Conservation (phyloP, 2,113 vertebrate genomes). For the Cinclus mexicanus region DNA sequence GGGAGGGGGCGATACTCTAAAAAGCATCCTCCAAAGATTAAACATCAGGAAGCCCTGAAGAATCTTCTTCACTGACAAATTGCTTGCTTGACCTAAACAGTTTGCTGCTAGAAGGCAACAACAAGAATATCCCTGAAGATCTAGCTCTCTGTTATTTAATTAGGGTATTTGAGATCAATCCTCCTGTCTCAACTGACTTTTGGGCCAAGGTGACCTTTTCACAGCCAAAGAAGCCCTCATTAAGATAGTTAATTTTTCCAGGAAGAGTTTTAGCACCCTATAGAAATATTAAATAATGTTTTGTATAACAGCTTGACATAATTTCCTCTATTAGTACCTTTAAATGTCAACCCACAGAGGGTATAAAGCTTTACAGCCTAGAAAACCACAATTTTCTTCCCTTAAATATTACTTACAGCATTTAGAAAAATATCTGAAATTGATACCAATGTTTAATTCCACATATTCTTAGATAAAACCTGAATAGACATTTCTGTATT, state of each 20-base stretch:
- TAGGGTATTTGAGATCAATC: not conserved
- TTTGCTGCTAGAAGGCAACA: not conserved
- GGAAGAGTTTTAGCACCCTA: not conserved
- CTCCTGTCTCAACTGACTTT: not conserved
- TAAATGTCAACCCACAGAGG: not conserved
- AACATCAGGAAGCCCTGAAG: not conserved
- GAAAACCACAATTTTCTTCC: not conserved
- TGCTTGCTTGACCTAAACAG: conserved; percentile 19
- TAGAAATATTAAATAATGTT: not conserved
- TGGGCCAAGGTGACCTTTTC: conserved; percentile 15
- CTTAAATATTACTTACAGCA: not conserved
- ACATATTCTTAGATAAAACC: not conserved
- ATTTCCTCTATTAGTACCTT: not conserved
- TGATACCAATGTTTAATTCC: not conserved
- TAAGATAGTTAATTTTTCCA: not conserved
- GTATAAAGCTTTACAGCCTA: not conserved
- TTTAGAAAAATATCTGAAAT: not conserved
- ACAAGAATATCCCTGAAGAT: not conserved
- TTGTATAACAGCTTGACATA: not conserved
- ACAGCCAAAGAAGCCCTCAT: not conserved
- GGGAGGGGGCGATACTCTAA: not conserved
- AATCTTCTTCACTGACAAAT: not conserved
- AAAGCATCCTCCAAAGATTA: not conserved
- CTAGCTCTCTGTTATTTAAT: not conserved
- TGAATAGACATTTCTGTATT: not conserved